phyloP scores from a whole-genome alignment of 2,888 invertebrate genomes.

The Cistogaster globosa region DNA sequence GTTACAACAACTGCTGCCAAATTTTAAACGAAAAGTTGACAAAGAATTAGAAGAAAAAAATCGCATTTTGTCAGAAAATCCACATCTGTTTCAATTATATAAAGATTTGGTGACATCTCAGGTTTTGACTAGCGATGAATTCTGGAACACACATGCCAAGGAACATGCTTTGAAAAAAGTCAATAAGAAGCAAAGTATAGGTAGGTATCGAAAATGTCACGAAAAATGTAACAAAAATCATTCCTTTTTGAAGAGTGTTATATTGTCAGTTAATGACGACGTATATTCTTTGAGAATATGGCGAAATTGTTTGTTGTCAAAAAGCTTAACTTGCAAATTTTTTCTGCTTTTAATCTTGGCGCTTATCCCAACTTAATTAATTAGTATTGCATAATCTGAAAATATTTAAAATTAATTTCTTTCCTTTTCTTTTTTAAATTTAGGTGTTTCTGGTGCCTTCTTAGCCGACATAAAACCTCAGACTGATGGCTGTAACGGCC shows the following conservation, averaged over 20 bases:
- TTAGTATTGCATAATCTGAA: too few relatives aligned
- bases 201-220: slow-evolving; percentile 82
- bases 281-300: too few relatives aligned
- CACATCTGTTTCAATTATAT: slow-evolving; percentile 95
- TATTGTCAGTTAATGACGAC: too few relatives aligned
- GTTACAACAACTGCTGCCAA: slow-evolving; percentile 94
- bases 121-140: slow-evolving; percentile 98
- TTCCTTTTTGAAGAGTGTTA: too few relatives aligned
- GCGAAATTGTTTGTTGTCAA: too few relatives aligned
- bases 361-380: too few relatives aligned
- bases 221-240: too few relatives aligned
- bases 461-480: slow-evolving; percentile 98
- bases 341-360: too few relatives aligned
- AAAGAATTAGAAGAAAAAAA: slow-evolving; percentile 95
- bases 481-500: slow-evolving; percentile 97
- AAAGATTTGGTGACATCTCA: slow-evolving; percentile 98
- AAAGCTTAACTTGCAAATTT: too few relatives aligned
- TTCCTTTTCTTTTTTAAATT: slow-evolving; percentile 12
- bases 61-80: slow-evolving; percentile 94
- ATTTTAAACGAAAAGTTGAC: slow-evolving; percentile 95
- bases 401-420: neutral
- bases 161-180: slow-evolving; percentile 89
- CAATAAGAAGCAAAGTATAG: slow-evolving; percentile 92
- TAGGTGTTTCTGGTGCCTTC: slow-evolving; percentile 89
- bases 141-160: slow-evolving; percentile 96